phyloP scores from a whole-genome alignment of 2,888 invertebrate genomes.

The Osmoderma eremita region DNA sequence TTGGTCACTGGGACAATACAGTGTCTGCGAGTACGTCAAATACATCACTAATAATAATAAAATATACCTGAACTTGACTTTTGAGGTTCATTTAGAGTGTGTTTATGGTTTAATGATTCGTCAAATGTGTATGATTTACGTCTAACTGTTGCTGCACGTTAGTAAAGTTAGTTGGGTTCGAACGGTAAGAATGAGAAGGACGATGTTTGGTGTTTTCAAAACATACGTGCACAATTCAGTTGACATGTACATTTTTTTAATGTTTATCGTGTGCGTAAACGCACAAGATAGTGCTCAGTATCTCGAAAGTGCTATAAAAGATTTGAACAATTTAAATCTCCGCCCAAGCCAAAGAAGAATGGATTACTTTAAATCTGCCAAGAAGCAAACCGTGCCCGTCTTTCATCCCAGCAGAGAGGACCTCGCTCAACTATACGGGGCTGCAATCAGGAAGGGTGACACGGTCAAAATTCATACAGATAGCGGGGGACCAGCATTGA shows the following conservation, averaged over 20 bases:
- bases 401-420: conserved; percentile 59
- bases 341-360: conserved; percentile 26
- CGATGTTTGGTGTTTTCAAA: conserved; percentile 29
- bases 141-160: conserved; percentile 38
- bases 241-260: conserved; percentile 24
- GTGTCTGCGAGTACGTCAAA: conserved; percentile 45
- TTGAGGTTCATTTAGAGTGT: conserved; percentile 43
- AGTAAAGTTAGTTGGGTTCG: conserved; percentile 19
- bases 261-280: conserved; percentile 27
- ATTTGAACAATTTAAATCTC: conserved; percentile 29
- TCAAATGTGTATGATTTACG: conserved; percentile 61
- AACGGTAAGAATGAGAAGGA: conserved; percentile 29
- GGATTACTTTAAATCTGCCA: conserved; percentile 17
- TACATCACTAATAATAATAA: conserved; percentile 40
- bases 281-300: conserved; percentile 42
- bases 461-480: conserved; percentile 57
- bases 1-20: conserved; percentile 54
- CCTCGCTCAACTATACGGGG: conserved; percentile 64
- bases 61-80: conserved; percentile 40
- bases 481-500: conserved; percentile 50
- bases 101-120: conserved; percentile 60
- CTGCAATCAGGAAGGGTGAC: conserved; percentile 61
- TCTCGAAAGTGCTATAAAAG: conserved; percentile 42
- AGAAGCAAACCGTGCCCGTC: conserved; percentile 6
- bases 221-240: conserved; percentile 17